Evolutionary conservation across 2,113 vertebrate species (phyloP), one percentile per base, ranked within the genome.

Genomic region (Tauraco erythrolophus): DNA sequence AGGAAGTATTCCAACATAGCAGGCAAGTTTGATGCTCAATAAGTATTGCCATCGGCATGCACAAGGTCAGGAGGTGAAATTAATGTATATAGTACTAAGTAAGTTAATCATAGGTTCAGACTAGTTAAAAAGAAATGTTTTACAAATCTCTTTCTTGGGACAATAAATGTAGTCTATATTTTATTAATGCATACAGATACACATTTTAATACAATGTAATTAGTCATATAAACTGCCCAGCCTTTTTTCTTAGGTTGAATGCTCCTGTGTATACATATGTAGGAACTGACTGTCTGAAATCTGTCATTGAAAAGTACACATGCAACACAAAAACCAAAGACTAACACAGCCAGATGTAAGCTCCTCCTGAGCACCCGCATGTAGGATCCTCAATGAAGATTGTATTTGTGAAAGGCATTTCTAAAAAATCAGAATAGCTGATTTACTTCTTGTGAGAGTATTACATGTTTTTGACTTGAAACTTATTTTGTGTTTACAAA

Each of bases 261-360:
- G 6, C 6, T 74, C 12, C 58, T 81, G 12, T 60, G n/a, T 37
- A 31, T 31, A 41, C 4, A 37, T 21, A 27, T 0, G 0, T 28
- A 62, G 31, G 57, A 88, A 72, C 2, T 28, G 16, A 2, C 16
- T 76, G 14, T 51, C 17, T 45, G 30, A 83, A 92, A 91, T 65
- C 14, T 84, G 23, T 41, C 5, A 28, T 37, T 17, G 33, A 81
- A 89, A 90, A 91, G n/a, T 61, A 27, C 2, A n/a, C 1, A 0
- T 43, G 70, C 30, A 66, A 48, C n/a, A 24, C 41, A 51, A 37
- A 88, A 92, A 54, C 6, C 18, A 46, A 43, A 61, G 28, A 21
- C 14, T 50, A 48, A 77, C 15, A 33, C 11, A 91, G 11, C 1
- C 6, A 71, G 7, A 37, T 56, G 5, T 7, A n/a, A 51, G 7